Evolutionary conservation across 2,113 vertebrate genomes (phyloP), one percentile per base, ranked within the genome.

Genomic region (Myiopsitta monachus): DNA sequence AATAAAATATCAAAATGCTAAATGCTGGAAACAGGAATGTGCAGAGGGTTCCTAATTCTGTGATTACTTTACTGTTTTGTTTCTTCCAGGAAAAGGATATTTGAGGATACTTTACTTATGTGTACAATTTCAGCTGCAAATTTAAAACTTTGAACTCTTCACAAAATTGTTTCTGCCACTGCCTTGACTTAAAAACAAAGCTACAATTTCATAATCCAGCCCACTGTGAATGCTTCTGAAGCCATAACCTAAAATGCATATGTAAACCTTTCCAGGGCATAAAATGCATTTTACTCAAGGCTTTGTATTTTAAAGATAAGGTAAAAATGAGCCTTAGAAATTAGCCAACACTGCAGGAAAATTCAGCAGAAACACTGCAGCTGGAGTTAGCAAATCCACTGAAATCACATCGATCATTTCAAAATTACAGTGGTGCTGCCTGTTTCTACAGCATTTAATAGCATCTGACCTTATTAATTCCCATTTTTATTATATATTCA

Each of bases 371-470:
- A 94, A 86, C 47, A 76, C 51, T 76, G 75, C 23, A 68, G 76
- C 62, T 81, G 72, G 44, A 93, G 52, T 55, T 92, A 91, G 88
- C 70, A 96, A 90, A 83, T 74, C 7, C 9, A 11, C 36, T 82
- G 55, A 88, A 95, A 96, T 90, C 78, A 95, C 36, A 94, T 54
- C 38, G 28, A 83, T 46, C 15, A 49, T 74, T 92, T 96, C 68
- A 90, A 73, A 92, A 68, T 93, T 43, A 88, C 78, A 95, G 39
- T 36, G 23, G 68, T 79, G 54, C 76, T 83, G 64, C 46, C 70
- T 91, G 63, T 68, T 97, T 92, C 95, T 84, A 82, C 36, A 83
- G 66, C n/a, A 90, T 95, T 95, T 90, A 91, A 57, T 62, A 81
- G 77, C 72, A 93, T 59, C 79, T 76, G 80, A 96, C 57, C 41